phyloP scores from a whole-genome alignment of 1,140 invertebrate genomes.

The Latrodectus geometricus region DNA sequence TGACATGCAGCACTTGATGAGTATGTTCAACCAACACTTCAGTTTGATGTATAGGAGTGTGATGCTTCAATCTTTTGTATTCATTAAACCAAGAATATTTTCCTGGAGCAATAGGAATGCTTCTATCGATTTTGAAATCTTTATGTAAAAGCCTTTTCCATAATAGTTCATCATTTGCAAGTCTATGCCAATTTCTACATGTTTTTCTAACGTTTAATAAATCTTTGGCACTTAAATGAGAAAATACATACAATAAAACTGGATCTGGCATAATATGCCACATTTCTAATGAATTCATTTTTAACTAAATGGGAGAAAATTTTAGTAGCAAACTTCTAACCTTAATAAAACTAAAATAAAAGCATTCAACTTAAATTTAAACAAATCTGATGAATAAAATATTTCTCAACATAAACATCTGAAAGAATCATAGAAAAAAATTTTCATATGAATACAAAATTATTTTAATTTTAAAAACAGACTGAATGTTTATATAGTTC shows the following conservation, averaged over 20 bases:
- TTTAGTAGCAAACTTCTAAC: too few species aligned
- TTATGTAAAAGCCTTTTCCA: slow-evolving; percentile 78
- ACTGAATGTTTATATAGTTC: too few species aligned
- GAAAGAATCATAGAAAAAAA: too few species aligned
- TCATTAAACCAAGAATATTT: slow-evolving; percentile 81
- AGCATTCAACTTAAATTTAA: too few species aligned
- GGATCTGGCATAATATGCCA: slow-evolving; percentile 51
- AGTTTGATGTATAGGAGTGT: slow-evolving; percentile 81
- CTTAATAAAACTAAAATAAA: too few species aligned
- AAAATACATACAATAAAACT: slow-evolving; percentile 59
- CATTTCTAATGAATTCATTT: slow-evolving; percentile 4
- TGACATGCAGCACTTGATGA: slow-evolving; percentile 87
- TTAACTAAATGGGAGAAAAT: background rate
- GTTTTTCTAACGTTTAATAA: slow-evolving; percentile 63
- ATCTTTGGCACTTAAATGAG: slow-evolving; percentile 67
- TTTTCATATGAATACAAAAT: too few species aligned
- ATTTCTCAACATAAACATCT: too few species aligned
- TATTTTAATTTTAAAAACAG: too few species aligned
- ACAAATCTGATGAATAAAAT: too few species aligned
- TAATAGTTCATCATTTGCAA: slow-evolving; percentile 72
- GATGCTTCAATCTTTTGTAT: slow-evolving; percentile 81
- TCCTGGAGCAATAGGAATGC: slow-evolving; percentile 76
- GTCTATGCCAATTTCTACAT: slow-evolving; percentile 67
- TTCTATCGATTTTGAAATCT: slow-evolving; percentile 77
- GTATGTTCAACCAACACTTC: slow-evolving; percentile 79